Evolutionary conservation across 1,140 invertebrate genomes (phyloP).

Genomic region (Eciton burchellii): DNA sequence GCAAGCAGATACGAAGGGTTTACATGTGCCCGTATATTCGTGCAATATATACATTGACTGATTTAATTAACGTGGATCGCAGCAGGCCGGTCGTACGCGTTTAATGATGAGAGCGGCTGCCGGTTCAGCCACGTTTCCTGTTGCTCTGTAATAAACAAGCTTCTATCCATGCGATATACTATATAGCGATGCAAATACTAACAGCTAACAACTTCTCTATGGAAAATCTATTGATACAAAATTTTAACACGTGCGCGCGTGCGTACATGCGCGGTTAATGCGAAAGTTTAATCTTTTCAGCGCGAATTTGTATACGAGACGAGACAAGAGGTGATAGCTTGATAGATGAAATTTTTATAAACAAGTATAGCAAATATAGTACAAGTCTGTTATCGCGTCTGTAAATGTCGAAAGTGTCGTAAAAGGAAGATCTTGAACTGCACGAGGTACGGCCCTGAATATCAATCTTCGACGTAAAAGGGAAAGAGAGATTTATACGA

Average conservation of each 20-base stretch:
- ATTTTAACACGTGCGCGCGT: no score
- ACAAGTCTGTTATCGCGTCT: no score
- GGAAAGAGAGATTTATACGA: no score
- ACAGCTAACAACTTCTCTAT: slow-evolving; percentile 2
- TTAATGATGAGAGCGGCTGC: slow-evolving; percentile 75
- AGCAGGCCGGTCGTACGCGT: slow-evolving; percentile 64
- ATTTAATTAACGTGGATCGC: slow-evolving; percentile 79
- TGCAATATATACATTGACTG: slow-evolving; percentile 66
- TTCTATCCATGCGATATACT: not conserved
- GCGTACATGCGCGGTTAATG: no score
- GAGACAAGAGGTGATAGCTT: no score
- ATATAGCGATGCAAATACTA: not conserved
- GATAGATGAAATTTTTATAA: no score
- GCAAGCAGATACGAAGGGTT: slow-evolving; percentile 30
- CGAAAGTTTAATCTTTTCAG: not conserved
- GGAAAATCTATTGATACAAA: slow-evolving; percentile 9
- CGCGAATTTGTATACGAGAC: not conserved
- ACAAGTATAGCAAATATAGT: no score
- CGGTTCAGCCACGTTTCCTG: slow-evolving; percentile 69
- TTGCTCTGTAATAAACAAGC: slow-evolving; percentile 76
- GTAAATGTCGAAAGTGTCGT: no score
- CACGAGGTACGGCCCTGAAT: not conserved
- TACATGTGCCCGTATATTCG: slow-evolving; percentile 28
- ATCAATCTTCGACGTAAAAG: not conserved
- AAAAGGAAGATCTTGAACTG: no score